phyloP scores from a whole-genome alignment of 2,888 invertebrate genomes.

The Scaptomyza tumidula region DNA sequence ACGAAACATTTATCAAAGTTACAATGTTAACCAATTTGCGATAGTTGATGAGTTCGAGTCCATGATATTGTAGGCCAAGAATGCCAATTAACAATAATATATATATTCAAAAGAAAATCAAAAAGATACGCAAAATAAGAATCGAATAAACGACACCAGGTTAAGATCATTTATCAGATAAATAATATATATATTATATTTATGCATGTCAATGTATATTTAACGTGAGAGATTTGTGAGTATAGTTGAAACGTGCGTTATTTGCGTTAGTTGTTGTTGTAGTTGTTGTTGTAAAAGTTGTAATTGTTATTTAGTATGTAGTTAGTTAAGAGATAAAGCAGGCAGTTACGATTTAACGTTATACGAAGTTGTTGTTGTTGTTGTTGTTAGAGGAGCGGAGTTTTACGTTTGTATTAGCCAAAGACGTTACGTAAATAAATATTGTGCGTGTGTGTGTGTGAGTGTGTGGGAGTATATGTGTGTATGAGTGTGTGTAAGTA shows the following conservation, averaged over 20 bases:
- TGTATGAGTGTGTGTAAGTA: slow-evolving; percentile 1
- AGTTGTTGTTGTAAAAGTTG: slow-evolving; percentile 10
- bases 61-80: slow-evolving; percentile 35
- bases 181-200: neutral
- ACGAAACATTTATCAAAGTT: neutral
- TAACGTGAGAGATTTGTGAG: slow-evolving; percentile 11
- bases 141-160: slow-evolving; percentile 16
- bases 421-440: slow-evolving; percentile 33
- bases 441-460: slow-evolving; percentile 12
- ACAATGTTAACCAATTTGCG: neutral
- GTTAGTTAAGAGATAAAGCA: slow-evolving; percentile 33
- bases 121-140: neutral
- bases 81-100: slow-evolving; percentile 23
- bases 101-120: neutral
- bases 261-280: slow-evolving; percentile 26
- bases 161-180: slow-evolving; percentile 6
- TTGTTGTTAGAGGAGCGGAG: slow-evolving; percentile 33
- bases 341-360: slow-evolving; percentile 38
- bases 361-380: slow-evolving; percentile 36
- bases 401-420: slow-evolving; percentile 24
- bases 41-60: slow-evolving; percentile 18
- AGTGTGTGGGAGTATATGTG: too few relatives aligned
- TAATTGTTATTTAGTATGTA: slow-evolving; percentile 1
- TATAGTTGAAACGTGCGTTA: slow-evolving; percentile 29
- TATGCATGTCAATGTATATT: neutral